These are phyloP conservation scores for Corythaixoides concolor DNA, from an alignment of 2,113 vertebrate genomes.

Conservation along the genomic window DNA sequence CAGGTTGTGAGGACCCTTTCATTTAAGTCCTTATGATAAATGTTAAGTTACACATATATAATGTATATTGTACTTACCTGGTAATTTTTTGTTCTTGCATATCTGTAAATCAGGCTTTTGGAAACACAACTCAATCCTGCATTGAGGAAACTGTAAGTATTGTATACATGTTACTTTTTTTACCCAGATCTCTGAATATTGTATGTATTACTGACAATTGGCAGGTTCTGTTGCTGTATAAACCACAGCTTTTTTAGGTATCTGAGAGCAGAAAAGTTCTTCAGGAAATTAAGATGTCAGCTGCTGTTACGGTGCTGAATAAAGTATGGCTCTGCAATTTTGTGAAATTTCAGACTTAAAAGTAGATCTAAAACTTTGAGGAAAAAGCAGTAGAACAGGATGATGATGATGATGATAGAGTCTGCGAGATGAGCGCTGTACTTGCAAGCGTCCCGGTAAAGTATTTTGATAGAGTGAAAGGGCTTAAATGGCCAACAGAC, in stretches of 20 bases:
- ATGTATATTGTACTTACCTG: neutral
- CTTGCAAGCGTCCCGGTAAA: neutral
- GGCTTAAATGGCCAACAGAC: neutral
- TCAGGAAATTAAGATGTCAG: neutral
- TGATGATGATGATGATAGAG: neutral
- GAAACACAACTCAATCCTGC: neutral
- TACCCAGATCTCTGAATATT: neutral
- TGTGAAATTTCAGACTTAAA: neutral
- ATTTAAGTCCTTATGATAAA: neutral
- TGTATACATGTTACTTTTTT: neutral
- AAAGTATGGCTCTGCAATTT: neutral
- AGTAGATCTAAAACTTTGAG: neutral
- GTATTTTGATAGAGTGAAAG: neutral
- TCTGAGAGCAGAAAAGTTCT: neutral
- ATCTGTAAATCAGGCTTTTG: constrained; percentile 25
- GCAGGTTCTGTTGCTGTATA: neutral
- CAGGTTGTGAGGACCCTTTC: neutral
- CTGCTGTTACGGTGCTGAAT: neutral
- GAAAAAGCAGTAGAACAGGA: neutral
- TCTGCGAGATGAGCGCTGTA: neutral
- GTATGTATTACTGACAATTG: neutral
- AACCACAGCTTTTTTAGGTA: neutral
- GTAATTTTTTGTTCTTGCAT: constrained; percentile 19
- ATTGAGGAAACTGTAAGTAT: constrained; percentile 57
- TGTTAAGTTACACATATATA: neutral